Conservation (phyloP, 2,888 invertebrate genomes). For the Cyclophora punctaria region DNA sequence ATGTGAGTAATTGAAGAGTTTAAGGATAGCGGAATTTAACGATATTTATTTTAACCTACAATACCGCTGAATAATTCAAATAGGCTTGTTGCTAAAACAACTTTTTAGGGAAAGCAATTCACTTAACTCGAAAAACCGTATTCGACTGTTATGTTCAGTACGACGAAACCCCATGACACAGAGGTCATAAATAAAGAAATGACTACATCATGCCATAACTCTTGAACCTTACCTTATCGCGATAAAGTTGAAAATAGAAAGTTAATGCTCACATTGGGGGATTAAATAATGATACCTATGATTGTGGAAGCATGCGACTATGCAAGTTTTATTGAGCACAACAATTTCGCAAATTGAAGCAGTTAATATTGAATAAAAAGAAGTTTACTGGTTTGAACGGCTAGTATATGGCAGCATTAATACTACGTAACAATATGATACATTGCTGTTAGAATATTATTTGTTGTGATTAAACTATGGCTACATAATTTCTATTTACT, state of each 20-base stretch:
- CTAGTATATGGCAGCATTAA: too few relatives aligned
- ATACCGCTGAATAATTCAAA: too few relatives aligned
- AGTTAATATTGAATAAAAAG: slow-evolving; percentile 6
- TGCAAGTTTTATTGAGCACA: slow-evolving; percentile 26
- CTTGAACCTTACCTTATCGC: slow-evolving; percentile 1
- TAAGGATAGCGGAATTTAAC: background rate
- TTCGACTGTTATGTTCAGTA: slow-evolving; percentile 19
- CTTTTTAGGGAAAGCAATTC: slow-evolving; percentile 27
- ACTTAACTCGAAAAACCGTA: slow-evolving; percentile 20
- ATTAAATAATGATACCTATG: slow-evolving; percentile 11
- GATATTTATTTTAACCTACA: too few relatives aligned
- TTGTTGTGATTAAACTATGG: too few relatives aligned
- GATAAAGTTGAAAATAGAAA: slow-evolving; percentile 1
- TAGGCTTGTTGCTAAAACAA: background rate
- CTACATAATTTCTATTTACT: too few relatives aligned
- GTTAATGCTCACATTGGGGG: slow-evolving; percentile 1
- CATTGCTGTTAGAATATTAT: too few relatives aligned
- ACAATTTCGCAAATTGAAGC: slow-evolving; percentile 26
- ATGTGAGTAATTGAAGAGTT: background rate
- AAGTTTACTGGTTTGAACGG: too few relatives aligned
- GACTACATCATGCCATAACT: slow-evolving; percentile 1
- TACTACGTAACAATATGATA: too few relatives aligned
- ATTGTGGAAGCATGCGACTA: slow-evolving; percentile 17
- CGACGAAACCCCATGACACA: slow-evolving; percentile 46
- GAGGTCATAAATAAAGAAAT: slow-evolving; percentile 37